Evolutionary conservation across 2,888 invertebrate species (phyloP), one percentile per base, ranked within the genome.

Genomic region (Cosmopolites sordidus): DNA sequence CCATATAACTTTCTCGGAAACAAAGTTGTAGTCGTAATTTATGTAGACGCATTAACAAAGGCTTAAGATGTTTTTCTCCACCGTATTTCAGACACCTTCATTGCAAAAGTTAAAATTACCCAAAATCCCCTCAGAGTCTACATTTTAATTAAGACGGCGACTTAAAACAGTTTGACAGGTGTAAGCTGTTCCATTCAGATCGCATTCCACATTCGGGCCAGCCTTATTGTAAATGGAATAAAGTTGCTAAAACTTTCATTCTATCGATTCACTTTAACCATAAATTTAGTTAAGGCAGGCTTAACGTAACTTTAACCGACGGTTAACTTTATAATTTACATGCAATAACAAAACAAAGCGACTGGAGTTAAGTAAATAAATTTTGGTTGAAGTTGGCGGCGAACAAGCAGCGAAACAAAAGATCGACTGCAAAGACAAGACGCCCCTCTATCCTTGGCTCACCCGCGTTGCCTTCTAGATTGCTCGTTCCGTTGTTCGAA

Each of bases 301-400:
- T 50, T 50, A 44, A 18, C 37, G 29, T 18, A 22, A 50, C 50
- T 43, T 17, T 43, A 27, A 22, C 39, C 39, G 27, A 15, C 43
- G 50, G 41, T 45, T 12, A 43, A 51, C 44, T 51, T 51, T 45
- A 51, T 51, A 40, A 51, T 45, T 51, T 39, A 37, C 41, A 51
- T 50, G 44, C 43, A 40, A 44, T 41, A 41, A 29, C 40, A 38
- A 40, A 45, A 51, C 45, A 51, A 45, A 38, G 41, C 51, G 29
- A 45, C 44, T 17, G 15, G 41, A 45, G 30, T 45, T 41, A 45
- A 45, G 45, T 45, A 15, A 40, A 51, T 51, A 41, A 18, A 51
- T 45, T 51, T 41, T 17, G 33, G 41, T 22, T 27, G 38, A 37
- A 37, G 37, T 45, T 45, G 18, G 15, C 16, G 22, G 33, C 33